Percentiles rank a stretch among this genome's conserved stretches.
These are phyloP conservation scores for Ibidorhyncha struthersii DNA, from an alignment of 2,113 vertebrate genomes.

Conservation along the genomic window DNA sequence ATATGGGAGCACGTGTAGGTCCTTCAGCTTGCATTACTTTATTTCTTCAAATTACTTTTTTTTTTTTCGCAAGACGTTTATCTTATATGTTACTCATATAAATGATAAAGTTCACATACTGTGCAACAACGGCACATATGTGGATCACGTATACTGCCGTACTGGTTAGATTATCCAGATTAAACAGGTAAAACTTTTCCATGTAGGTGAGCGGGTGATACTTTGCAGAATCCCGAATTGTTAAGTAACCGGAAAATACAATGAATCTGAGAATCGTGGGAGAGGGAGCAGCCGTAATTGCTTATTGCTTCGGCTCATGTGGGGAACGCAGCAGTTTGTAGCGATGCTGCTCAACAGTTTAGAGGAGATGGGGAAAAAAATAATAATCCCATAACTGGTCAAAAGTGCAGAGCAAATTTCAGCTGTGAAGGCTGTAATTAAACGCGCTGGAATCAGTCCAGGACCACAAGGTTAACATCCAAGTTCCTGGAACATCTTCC, in stretches of 20 bases:
- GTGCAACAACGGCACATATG: neutral
- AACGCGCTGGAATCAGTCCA: slow-evolving; percentile 25
- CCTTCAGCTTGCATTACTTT: neutral
- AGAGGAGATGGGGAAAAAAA: neutral
- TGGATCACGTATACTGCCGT: neutral
- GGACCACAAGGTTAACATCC: slow-evolving; percentile 42
- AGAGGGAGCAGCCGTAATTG: neutral
- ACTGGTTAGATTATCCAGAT: neutral
- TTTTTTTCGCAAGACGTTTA: neutral
- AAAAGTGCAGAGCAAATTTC: slow-evolving; percentile 55
- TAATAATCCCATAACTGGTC: slow-evolving; percentile 8
- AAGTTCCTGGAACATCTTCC: slow-evolving; percentile 47
- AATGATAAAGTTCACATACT: neutral
- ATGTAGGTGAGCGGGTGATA: neutral
- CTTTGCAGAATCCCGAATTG: neutral
- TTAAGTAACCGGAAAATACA: neutral
- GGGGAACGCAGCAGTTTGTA: neutral
- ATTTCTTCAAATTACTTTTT: neutral
- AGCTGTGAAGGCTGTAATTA: slow-evolving; percentile 43
- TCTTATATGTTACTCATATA: neutral
- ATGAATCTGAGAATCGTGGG: neutral
- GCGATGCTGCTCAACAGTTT: neutral
- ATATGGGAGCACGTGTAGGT: neutral
- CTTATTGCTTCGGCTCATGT: neutral
- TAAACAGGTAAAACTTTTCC: neutral